Percentiles rank a stretch among this genome's conserved stretches.
Evolutionary conservation across 2,113 vertebrate species (phyloP).

Genomic region (Myiagra hebetior): DNA sequence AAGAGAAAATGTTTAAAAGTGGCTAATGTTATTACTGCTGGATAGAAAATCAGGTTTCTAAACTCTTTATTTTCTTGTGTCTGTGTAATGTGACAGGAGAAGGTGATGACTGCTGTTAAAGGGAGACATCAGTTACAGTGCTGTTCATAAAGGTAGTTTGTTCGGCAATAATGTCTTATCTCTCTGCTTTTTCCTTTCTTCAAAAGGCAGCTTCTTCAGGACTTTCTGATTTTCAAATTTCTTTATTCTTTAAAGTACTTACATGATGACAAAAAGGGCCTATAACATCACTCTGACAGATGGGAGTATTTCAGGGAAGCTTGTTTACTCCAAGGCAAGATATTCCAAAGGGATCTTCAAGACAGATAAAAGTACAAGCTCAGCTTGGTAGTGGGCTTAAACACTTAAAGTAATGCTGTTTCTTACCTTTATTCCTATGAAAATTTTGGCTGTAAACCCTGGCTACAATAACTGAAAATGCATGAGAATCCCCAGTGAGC

Average conservation of each 20-base stretch:
- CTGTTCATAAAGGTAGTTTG: slow-evolving; percentile 41
- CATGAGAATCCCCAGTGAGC: not conserved
- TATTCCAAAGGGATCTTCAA: not conserved
- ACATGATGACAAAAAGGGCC: not conserved
- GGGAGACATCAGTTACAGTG: slow-evolving; percentile 6
- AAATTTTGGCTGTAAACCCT: not conserved
- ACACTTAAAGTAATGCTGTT: not conserved
- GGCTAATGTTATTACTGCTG: not conserved
- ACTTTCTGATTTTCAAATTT: not conserved
- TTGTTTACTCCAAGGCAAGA: not conserved
- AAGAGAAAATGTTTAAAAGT: not conserved
- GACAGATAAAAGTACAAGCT: not conserved
- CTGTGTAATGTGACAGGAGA: slow-evolving; percentile 27
- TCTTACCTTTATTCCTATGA: not conserved
- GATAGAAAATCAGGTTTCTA: slow-evolving; percentile 24
- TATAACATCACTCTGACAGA: not conserved
- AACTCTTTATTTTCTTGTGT: slow-evolving; percentile 33
- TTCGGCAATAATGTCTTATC: not conserved
- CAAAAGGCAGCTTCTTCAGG: not conserved
- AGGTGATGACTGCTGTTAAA: slow-evolving; percentile 21
- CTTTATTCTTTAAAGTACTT: not conserved
- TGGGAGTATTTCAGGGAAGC: not conserved
- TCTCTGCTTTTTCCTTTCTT: not conserved
- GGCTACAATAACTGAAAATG: not conserved
- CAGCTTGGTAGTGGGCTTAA: not conserved